phyloP scores from a whole-genome alignment of 2,888 invertebrate species.

The Epicampocera succincta region DNA sequence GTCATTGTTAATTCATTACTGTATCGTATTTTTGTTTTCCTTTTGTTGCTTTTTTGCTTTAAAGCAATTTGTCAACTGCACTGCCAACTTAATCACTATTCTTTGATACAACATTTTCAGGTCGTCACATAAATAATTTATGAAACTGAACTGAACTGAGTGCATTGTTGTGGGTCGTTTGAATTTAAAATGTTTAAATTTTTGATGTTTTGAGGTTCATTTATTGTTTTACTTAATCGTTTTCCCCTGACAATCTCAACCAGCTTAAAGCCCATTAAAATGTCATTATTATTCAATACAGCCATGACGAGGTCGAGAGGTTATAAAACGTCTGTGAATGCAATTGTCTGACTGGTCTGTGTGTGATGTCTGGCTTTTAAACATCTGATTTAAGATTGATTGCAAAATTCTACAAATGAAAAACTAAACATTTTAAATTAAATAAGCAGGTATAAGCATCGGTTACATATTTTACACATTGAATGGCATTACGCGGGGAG shows the following conservation, averaged over 20 bases:
- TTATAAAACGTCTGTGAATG: not conserved
- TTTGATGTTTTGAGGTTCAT: not conserved
- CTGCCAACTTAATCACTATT: constrained; percentile 25
- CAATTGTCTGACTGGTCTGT: not conserved
- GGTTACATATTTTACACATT: too few species aligned
- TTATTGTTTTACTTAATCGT: not conserved
- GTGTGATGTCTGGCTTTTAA: not conserved
- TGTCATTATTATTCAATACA: constrained; percentile 8
- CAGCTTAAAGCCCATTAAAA: not conserved
- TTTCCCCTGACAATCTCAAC: not conserved
- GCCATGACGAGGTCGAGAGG: not conserved
- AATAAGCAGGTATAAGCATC: too few species aligned
- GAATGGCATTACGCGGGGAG: too few species aligned
- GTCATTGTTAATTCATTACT: not conserved
- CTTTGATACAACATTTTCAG: constrained; percentile 49
- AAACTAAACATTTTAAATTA: too few species aligned
- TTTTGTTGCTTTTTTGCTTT: not conserved
- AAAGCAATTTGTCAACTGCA: constrained; percentile 39
- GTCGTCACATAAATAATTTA: constrained; percentile 59
- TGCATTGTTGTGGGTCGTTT: constrained; percentile 36
- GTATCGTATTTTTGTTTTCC: not conserved
- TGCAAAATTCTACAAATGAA: too few species aligned
- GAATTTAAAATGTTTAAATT: not conserved
- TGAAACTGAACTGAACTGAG: constrained; percentile 24
- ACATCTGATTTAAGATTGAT: too few species aligned